A percentile compares a stretch with the other conserved stretches of the same genome.
These are phyloP conservation scores for Parasteatoda tepidariorum DNA, from an alignment of 1,140 invertebrate species.

Conservation along the genomic window DNA sequence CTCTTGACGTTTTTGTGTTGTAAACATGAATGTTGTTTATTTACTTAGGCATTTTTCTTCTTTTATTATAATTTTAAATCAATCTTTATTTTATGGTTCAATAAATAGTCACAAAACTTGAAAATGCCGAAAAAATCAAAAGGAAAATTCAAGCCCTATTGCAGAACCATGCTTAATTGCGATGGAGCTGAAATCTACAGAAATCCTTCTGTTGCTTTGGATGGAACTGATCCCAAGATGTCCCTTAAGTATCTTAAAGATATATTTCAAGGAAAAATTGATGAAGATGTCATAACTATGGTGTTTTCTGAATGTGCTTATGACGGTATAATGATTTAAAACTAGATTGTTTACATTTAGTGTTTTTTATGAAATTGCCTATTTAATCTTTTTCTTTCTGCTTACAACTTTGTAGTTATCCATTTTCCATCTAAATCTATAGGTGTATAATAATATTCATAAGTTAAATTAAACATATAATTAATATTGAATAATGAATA, in stretches of 20 bases:
- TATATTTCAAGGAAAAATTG: slow-evolving; percentile 29
- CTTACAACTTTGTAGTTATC: not conserved
- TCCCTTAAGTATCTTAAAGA: slow-evolving; percentile 23
- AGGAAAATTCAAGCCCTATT: not conserved
- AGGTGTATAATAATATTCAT: not conserved
- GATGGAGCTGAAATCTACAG: slow-evolving; percentile 9
- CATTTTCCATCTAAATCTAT: not conserved
- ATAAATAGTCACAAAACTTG: not conserved
- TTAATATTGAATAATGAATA: too few species aligned
- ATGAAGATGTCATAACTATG: slow-evolving; percentile 30
- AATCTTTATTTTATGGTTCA: not conserved
- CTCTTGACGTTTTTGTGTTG: not conserved
- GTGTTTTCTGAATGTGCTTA: slow-evolving; percentile 34
- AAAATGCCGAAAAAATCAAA: slow-evolving; percentile 8
- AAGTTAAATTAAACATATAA: too few species aligned
- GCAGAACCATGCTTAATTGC: not conserved
- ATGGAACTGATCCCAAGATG: slow-evolving; percentile 5
- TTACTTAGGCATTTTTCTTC: not conserved
- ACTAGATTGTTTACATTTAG: not conserved
- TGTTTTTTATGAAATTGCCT: too few species aligned
- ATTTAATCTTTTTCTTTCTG: too few species aligned
- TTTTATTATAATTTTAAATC: not conserved
- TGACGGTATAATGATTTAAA: slow-evolving; percentile 17
- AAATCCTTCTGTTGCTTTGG: slow-evolving; percentile 12
- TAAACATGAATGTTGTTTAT: not conserved